Evolutionary conservation across 2,113 vertebrate genomes (phyloP).

Genomic region (Carlito syrichta): DNA sequence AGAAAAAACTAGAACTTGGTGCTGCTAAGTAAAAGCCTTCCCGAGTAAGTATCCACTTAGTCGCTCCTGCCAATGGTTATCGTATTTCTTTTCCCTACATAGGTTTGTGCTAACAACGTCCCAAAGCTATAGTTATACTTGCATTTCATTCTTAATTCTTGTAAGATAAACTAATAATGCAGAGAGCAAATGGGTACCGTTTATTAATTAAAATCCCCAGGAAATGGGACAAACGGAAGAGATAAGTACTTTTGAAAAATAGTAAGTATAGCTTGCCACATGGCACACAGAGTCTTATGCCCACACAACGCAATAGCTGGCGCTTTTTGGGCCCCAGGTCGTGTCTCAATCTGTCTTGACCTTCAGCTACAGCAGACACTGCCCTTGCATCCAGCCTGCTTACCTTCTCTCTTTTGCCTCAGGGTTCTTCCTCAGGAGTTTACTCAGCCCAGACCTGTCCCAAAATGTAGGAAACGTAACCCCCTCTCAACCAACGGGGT

Average conservation of each 20-base stretch:
- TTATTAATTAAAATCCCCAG: constrained; percentile 47
- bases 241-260: neutral
- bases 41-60: neutral
- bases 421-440: neutral
- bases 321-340: neutral
- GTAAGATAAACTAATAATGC: constrained; percentile 49
- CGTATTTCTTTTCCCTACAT: constrained; percentile 24
- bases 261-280: neutral
- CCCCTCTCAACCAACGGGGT: neutral
- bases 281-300: neutral
- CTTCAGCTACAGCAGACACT: neutral
- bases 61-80: neutral
- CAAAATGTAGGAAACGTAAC: neutral
- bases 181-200: neutral
- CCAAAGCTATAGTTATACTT: constrained; percentile 27
- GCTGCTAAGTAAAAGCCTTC: neutral
- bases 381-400: neutral
- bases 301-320: neutral
- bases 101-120: neutral
- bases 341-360: neutral
- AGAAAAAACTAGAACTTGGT: neutral
- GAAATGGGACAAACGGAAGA: constrained; percentile 17
- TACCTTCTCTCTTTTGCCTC: neutral
- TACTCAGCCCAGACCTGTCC: neutral
- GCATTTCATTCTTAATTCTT: constrained; percentile 51